Conservation (phyloP, 2,888 invertebrate genomes). For the Elmis aenea region DNA sequence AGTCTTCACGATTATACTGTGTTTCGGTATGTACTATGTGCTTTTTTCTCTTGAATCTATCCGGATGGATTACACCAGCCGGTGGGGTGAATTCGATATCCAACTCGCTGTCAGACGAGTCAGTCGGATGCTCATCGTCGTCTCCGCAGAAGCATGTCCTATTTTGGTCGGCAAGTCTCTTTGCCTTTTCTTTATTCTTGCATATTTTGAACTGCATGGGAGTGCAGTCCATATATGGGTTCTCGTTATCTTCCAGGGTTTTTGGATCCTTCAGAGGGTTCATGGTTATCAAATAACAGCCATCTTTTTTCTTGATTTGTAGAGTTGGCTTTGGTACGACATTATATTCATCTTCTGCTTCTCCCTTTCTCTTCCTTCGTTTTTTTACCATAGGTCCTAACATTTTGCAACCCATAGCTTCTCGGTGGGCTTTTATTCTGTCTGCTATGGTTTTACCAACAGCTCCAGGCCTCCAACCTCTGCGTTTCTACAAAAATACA, state of each 20-base stretch:
- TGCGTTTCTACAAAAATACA: slow-evolving; percentile 38
- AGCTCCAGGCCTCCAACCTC: slow-evolving; percentile 56
- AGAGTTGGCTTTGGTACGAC: slow-evolving; percentile 59
- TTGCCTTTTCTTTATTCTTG: slow-evolving; percentile 50
- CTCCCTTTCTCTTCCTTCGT: slow-evolving; percentile 44
- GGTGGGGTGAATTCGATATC: slow-evolving; percentile 70
- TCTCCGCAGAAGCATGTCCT: slow-evolving; percentile 35
- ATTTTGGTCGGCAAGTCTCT: slow-evolving; percentile 48
- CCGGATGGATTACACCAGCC: slow-evolving; percentile 60
- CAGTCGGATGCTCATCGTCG: slow-evolving; percentile 48
- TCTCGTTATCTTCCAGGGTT: slow-evolving; percentile 54
- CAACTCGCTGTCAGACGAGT: slow-evolving; percentile 59
- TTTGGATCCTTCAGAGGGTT: slow-evolving; percentile 61
- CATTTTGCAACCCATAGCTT: slow-evolving; percentile 33
- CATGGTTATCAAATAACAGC: slow-evolving; percentile 61
- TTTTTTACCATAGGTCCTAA: slow-evolving; percentile 33
- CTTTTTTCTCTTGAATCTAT: slow-evolving; percentile 45
- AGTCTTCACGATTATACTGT: slow-evolving; percentile 57
- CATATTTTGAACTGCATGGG: slow-evolving; percentile 64
- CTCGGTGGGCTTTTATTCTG: slow-evolving; percentile 36
- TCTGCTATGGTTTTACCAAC: slow-evolving; percentile 49
- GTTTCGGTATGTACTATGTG: slow-evolving; percentile 55
- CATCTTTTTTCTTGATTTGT: slow-evolving; percentile 61
- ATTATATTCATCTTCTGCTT: slow-evolving; percentile 43
- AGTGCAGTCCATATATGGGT: slow-evolving; percentile 64